phyloP scores from a whole-genome alignment of 2,888 invertebrate species.

The Amphipyra berbera region DNA sequence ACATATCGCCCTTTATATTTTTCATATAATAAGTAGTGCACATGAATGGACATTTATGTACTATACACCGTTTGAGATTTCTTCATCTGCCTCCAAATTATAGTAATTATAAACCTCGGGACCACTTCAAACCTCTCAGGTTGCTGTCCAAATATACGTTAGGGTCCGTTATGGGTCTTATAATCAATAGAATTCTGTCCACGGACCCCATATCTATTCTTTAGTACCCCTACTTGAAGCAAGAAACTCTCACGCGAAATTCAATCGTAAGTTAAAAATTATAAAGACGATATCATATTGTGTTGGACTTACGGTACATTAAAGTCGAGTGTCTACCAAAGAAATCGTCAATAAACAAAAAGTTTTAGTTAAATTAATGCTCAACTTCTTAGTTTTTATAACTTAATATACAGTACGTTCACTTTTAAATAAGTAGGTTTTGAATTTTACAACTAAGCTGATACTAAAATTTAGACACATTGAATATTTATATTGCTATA shows the following conservation, averaged over 20 bases:
- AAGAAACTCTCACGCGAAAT: slow-evolving; percentile 41
- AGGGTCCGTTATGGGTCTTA: slow-evolving; percentile 86
- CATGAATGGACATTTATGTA: slow-evolving; percentile 27
- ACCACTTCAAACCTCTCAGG: slow-evolving; percentile 87
- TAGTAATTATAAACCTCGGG: slow-evolving; percentile 87
- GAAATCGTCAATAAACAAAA: slow-evolving; percentile 88
- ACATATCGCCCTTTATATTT: slow-evolving; percentile 13
- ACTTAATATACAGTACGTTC: slow-evolving; percentile 68
- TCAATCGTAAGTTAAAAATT: slow-evolving; percentile 30
- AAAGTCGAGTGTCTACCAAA: slow-evolving; percentile 84
- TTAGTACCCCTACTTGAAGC: slow-evolving; percentile 77
- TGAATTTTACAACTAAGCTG: no score
- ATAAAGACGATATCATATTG: slow-evolving; percentile 53
- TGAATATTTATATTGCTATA: no score
- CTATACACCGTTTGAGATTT: slow-evolving; percentile 63
- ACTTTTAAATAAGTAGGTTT: slow-evolving; percentile 6
- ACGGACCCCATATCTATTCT: slow-evolving; percentile 89
- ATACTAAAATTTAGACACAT: no score
- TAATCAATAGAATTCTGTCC: slow-evolving; percentile 85
- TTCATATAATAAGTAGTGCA: slow-evolving; percentile 2
- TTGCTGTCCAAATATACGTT: slow-evolving; percentile 90
- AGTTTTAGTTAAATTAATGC: slow-evolving; percentile 85
- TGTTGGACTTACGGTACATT: slow-evolving; percentile 46
- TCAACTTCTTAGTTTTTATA: slow-evolving; percentile 71
- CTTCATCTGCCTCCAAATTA: slow-evolving; percentile 87